Base-by-base conservation (phyloP, 2,797 vertebrate species). In the Alectoris magna region DNA sequence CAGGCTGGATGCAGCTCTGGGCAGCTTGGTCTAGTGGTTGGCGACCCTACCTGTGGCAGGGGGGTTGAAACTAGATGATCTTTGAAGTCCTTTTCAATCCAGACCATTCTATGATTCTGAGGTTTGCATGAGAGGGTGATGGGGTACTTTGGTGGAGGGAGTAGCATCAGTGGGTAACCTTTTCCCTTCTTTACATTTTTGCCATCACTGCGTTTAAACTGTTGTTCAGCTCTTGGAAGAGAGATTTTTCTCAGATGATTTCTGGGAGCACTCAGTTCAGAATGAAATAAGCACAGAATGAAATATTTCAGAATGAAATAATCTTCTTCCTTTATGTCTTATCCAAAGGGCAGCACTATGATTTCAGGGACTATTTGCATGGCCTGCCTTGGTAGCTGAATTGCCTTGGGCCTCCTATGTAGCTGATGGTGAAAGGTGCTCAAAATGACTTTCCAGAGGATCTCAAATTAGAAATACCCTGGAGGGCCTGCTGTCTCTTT, bases 371-470 rank as follows among this genome's bases (percentile, higher is more conserved):
- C 24, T 63, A 34, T 64, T 87, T 87, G 34, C 24, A 55, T 68
- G 39, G 21, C 24, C 17, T 63, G 4, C 24, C 75, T 76, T 71
- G 66, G 44, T 84, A 91, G 41, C 31, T 74, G 53, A 90, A 66
- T 39, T 69, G 73, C 55, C 73, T 88, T 67, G 72, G 71, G 55
- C 18, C 3, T 82, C 31, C 67, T 63, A 7, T 29, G 58, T 76
- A 92, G 64, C 53, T 87, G 22, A 64, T 27, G 41, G 27, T 53
- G 71, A 87, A 84, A 86, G 48, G 53, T 62, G 44, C 55, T 91
- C 58, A 87, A 74, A 93, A 91, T 5, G 38, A 8, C 44, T 94
- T 91, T 88, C 14, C 31, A 80, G 64, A 88, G 27, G 24, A 68
- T 93, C 48, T 34, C 76, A 67, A 88, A 90, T 90, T 60, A 55